Percentiles rank a stretch among this genome's conserved stretches.
Conservation (phyloP, 1,140 invertebrate genomes). For the Bombus huntii region DNA sequence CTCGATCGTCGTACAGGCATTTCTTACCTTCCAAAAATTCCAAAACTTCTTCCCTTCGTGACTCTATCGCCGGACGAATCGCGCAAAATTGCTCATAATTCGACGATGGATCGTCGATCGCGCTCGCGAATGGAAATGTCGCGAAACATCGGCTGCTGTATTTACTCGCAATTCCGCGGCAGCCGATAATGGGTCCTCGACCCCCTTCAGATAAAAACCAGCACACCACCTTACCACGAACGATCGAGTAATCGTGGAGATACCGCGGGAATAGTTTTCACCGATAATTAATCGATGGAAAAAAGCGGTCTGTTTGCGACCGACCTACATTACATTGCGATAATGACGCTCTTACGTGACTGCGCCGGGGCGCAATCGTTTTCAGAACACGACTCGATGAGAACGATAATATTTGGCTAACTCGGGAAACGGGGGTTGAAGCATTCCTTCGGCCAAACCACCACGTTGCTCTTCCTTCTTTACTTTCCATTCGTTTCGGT, state of each 20-base stretch:
- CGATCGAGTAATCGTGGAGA: constrained; percentile 51
- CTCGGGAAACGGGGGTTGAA: neutral
- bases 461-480: neutral
- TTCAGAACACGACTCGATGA: neutral
- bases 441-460: neutral
- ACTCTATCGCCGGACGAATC: neutral
- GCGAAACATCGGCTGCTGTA: constrained; percentile 63
- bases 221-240: constrained; percentile 24
- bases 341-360: constrained; percentile 53
- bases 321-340: constrained; percentile 70
- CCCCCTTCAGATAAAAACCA: constrained; percentile 63
- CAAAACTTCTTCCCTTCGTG: neutral
- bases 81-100: neutral
- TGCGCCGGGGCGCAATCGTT: constrained; percentile 17
- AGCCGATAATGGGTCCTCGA: constrained; percentile 72
- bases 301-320: constrained; percentile 59
- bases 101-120: neutral
- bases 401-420: constrained; percentile 34
- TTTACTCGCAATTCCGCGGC: constrained; percentile 51
- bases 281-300: constrained; percentile 69
- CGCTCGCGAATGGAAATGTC: constrained; percentile 16
- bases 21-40: neutral
- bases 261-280: constrained; percentile 64
- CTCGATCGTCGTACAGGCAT: too few species aligned
- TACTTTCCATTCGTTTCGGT: neutral